phyloP scores from a whole-genome alignment of 2,797 vertebrate species.

The Setipinna tenuifilis region DNA sequence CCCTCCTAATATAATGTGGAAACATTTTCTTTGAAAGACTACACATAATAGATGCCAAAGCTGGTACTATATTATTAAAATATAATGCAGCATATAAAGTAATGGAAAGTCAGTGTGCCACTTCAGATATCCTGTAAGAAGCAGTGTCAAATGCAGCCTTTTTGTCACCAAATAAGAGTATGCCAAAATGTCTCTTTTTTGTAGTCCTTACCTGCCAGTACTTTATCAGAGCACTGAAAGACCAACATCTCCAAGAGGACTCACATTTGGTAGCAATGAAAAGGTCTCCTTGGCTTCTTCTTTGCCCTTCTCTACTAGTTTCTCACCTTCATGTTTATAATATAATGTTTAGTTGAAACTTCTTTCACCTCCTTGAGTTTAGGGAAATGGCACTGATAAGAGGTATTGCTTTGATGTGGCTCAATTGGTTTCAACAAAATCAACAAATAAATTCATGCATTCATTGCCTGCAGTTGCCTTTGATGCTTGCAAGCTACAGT shows the following conservation, averaged over 20 bases:
- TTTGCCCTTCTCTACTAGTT: background rate
- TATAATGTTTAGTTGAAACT: background rate
- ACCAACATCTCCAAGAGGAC: background rate
- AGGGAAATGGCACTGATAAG: background rate
- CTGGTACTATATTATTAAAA: background rate
- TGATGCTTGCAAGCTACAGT: slow-evolving; percentile 10
- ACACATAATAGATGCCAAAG: background rate
- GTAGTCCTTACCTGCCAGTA: slow-evolving; percentile 6
- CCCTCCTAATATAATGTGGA: background rate
- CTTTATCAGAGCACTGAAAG: background rate
- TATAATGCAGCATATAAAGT: background rate
- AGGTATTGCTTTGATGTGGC: background rate
- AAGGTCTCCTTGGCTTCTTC: background rate
- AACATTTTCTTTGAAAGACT: background rate
- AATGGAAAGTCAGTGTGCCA: background rate
- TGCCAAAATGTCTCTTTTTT: background rate
- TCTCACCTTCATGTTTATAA: background rate
- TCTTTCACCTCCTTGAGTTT: background rate
- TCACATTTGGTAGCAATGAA: background rate
- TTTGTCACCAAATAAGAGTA: background rate
- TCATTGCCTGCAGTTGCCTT: background rate
- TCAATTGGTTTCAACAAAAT: background rate
- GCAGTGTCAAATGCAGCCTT: background rate
- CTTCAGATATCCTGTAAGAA: background rate
- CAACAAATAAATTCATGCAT: background rate